Evolutionary conservation across 2,888 invertebrate species (phyloP), one percentile per base, ranked within the genome.

Genomic region (Melieria omissa): DNA sequence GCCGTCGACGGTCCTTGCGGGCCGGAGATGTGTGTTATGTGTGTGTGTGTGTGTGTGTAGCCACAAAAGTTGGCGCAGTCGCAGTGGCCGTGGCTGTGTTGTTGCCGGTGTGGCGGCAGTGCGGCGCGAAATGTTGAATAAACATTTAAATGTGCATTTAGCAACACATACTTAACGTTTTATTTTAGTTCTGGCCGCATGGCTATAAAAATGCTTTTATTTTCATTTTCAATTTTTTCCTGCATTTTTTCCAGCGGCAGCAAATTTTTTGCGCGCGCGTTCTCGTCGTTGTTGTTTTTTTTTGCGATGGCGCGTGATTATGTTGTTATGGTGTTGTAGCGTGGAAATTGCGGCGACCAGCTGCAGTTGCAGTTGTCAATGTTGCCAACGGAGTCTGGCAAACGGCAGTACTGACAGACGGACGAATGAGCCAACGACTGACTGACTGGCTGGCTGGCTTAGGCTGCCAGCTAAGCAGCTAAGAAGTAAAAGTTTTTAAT

Each of bases 71-170:
- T 16, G 41, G 49, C 49, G 47, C 49, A 47, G 10, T 8, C 14
- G 45, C 10, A 29, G 4, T 14, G 45, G 8, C n/a, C 54, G 69
- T 65, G 68, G 76, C 76, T 70, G 75, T 75, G 76, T 76, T 76
- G 74, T 58, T 60, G 41, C 60, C 29, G 29, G 16, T 60, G 68
- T 70, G 12, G 16, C 42, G 12, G 16, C 42, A n/a, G 16, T 54
- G 54, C 12, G 49, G 46, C 64, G 71, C 71, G 49, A 66, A 66
- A 71, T 71, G 71, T 71, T 67, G 67, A 64, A 72, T 80, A 79
- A 82, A 82, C 81, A 82, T 82, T 81, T 82, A 80, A 83, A 80
- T 80, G 81, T 82, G 80, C 83, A 84, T 84, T 83, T 83, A 83
- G 83, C 82, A 84, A 84, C 84, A 83, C 84, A 83, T 79, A 84